Base-by-base conservation (phyloP, 2,797 vertebrate species). In the Triplophysa yarkandensis region DNA sequence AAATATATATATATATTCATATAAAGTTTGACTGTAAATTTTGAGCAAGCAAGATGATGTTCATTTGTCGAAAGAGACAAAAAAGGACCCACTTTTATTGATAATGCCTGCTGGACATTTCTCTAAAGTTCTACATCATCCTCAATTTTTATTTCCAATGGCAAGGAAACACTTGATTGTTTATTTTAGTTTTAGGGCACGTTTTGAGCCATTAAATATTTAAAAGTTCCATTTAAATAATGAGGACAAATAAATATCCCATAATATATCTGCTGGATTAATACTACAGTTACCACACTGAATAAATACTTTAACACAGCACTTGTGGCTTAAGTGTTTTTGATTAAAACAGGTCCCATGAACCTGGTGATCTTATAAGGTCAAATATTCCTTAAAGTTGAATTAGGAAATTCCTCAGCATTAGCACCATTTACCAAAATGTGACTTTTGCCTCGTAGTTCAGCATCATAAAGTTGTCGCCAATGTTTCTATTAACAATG, bases 21-120 rank as follows among this genome's bases (percentile, higher is more conserved):
- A 74, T 17, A 68, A 57, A 58, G 70, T 76, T 77, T 68, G 67
- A 44, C 54, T 77, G 72, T 68, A 70, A 76, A 77, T 81, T 61
- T 16, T 1, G 13, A 81, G 72, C 32, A 30, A 80, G 77, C 67
- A 82, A 43, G 54, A 57, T 44, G 28, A 41, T 32, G 41, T 80
- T 60, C 54, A 83, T n/a, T 4, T 68, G 30, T 80, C 83, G 7
- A 30, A 13, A 57, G 46, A 75, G 74, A 73, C 81, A 61, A 30
- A 27, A 54, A 68, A 75, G 68, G 10, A 62, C 44, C 32, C 55
- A 54, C 34, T 10, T 23, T 13, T 19, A 13, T 66, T 66, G n/a
- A 52, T 28, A 55, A 27, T 65, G 14, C 1, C 30, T 17, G 25
- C 11, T 21, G 27, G 11, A 74, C 9, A 9, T 14, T 58, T n/a